These are phyloP conservation scores for Drosophila asahinai DNA, from an alignment of 1,140 invertebrate genomes.

Conservation along the genomic window DNA sequence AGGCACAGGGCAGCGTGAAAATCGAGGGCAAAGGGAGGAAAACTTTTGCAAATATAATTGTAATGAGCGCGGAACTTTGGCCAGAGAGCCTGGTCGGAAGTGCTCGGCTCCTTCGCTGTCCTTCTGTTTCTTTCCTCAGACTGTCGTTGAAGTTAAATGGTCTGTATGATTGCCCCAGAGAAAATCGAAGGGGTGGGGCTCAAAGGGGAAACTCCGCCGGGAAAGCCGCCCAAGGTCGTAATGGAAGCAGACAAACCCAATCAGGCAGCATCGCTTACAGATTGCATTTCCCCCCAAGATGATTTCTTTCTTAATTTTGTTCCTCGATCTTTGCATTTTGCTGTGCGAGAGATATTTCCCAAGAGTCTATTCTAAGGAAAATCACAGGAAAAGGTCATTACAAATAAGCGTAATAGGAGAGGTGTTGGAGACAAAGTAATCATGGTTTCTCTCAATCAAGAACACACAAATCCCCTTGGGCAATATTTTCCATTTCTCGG, in stretches of 20 bases:
- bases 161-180: conserved; percentile 53
- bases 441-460: background rate
- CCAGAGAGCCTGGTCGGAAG: conserved; percentile 31
- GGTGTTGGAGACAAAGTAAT: background rate
- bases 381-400: conserved; percentile 1
- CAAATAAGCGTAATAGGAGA: background rate
- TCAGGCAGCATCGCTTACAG: conserved; percentile 62
- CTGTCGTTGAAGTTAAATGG: conserved; percentile 68
- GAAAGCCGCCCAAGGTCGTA: conserved; percentile 41
- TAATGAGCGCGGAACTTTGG: conserved; percentile 43
- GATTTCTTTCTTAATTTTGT: conserved; percentile 45
- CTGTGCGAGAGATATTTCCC: background rate
- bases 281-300: conserved; percentile 53
- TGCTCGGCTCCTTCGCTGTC: conserved; percentile 1
- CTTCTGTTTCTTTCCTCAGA: conserved; percentile 15
- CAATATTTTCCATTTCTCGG: no score
- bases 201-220: conserved; percentile 1
- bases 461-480: background rate
- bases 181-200: background rate
- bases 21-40: conserved; percentile 2
- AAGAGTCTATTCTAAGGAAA: conserved; percentile 4
- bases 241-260: conserved; percentile 57
- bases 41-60: conserved; percentile 49
- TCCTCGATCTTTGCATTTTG: background rate
- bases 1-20: background rate